Percentiles rank a stretch among this genome's conserved stretches.
phyloP scores from a whole-genome alignment of 2,797 vertebrate species.

The Anomalospiza imberbis region DNA sequence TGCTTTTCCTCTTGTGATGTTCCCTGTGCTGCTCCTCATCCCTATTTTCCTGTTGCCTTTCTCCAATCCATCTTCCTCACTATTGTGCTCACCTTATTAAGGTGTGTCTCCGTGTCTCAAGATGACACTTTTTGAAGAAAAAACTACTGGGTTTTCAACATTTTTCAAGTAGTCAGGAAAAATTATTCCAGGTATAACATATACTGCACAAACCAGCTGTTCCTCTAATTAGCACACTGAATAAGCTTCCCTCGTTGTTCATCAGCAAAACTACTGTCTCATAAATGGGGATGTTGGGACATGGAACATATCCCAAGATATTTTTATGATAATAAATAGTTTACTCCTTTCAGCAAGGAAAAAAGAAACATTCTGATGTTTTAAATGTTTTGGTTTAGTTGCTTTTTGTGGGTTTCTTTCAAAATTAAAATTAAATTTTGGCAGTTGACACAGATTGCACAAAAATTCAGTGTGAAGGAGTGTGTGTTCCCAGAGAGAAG shows the following conservation, averaged over 20 bases:
- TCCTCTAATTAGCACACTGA: not conserved
- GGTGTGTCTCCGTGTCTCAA: not conserved
- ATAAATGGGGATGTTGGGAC: not conserved
- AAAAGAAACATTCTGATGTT: not conserved
- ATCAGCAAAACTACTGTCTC: not conserved
- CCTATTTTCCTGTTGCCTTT: not conserved
- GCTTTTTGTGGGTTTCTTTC: rapidly evolving
- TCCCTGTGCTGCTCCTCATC: not conserved
- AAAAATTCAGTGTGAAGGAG: not conserved
- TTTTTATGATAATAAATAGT: not conserved
- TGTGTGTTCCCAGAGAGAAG: not conserved
- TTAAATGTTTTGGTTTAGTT: not conserved
- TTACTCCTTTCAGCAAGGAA: not conserved
- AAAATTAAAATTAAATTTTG: not conserved
- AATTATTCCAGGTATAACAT: not conserved
- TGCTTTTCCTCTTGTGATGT: not conserved
- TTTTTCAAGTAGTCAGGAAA: not conserved
- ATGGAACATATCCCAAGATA: not conserved
- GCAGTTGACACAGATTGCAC: not conserved
- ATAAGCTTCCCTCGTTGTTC: not conserved
- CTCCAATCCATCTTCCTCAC: not conserved
- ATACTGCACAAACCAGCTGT: not conserved
- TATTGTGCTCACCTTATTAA: not conserved
- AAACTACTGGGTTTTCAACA: not conserved
- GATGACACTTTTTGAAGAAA: not conserved